Conservation (phyloP, 2,113 vertebrate genomes). For the Henicopernis longicauda region DNA sequence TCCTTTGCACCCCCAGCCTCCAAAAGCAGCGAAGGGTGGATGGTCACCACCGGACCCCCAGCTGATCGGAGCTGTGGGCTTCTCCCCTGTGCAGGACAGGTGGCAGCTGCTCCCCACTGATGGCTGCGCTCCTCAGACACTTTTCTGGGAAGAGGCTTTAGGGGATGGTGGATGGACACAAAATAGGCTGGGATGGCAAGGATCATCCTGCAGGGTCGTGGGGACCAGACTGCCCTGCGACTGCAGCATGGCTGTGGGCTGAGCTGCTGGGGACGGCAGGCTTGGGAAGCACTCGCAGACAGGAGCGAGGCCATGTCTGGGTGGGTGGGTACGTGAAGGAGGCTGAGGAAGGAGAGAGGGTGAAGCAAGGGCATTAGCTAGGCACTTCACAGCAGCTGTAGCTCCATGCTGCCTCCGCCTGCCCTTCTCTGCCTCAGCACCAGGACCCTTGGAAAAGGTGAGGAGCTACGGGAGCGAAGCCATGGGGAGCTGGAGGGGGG, state of each 20-base stretch:
- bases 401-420: neutral
- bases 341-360: neutral
- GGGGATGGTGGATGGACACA: neutral
- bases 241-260: neutral
- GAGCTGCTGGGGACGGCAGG: neutral
- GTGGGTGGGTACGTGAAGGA: neutral
- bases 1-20: neutral
- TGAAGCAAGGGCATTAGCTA: neutral
- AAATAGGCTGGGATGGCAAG: neutral
- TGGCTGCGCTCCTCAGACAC: neutral
- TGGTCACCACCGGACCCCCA: neutral
- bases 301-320: fast-evolving
- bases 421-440: neutral
- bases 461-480: neutral
- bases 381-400: neutral
- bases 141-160: neutral
- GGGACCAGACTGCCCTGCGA: neutral
- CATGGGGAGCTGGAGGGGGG: neutral
- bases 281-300: fast-evolving
- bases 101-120: neutral
- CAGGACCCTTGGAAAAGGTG: neutral
- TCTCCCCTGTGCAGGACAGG: neutral
- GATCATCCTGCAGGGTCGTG: neutral
- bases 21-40: neutral
- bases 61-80: neutral